Base-by-base conservation (phyloP, 2,113 vertebrate species). In the Protobothrops mucrosquamatus region DNA sequence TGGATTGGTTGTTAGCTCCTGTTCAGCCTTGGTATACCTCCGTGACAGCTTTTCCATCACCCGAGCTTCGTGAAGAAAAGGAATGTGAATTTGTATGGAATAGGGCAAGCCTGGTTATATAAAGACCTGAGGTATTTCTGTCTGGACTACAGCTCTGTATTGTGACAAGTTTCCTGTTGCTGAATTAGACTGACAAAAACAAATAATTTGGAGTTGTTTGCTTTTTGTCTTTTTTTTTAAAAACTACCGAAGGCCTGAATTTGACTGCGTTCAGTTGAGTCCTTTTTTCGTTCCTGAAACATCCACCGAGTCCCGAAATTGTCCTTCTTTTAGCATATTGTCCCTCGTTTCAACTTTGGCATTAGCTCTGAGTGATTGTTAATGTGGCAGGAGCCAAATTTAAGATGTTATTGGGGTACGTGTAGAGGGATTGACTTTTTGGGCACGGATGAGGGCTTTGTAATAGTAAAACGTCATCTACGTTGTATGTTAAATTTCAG, bases 401-500 rank as follows among this genome's bases (percentile, higher is more conserved):
- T 51, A 87, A 34, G 54, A 46, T 51, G 29, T 5, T 10, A 6
- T n/a, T 46, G 46, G 48, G 86, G 46, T 52, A 87, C 26, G 15
- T 14, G 2, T 61, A 64, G 48, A 39, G 56, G 56, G 81, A 90
- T 34, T 34, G 61, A 24, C 51, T 3, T 51, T 56, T 86, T 93
- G 92, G 54, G 89, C 9, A 74, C 54, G 29, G 29, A 87, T 52
- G 46, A 91, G 64, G 39, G 81, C 10, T 87, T 81, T n/a, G 29
- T 90, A 43, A 2, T 12, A 6, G 34, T 43, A 59, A 69, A n/a
- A 91, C 29, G 89, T 95, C 81, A 96, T 85, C 87, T 94, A 61
- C 5, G 10, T 94, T 64, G 34, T 89, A 20, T 97, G 46, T 69
- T 87, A 39, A 56, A 97, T 97, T 96, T 93, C 97, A 99, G 99